A percentile compares a stretch with the other conserved stretches of the same genome.
Conservation (phyloP, 2,113 vertebrate species). For the Maccullochella peelii region DNA sequence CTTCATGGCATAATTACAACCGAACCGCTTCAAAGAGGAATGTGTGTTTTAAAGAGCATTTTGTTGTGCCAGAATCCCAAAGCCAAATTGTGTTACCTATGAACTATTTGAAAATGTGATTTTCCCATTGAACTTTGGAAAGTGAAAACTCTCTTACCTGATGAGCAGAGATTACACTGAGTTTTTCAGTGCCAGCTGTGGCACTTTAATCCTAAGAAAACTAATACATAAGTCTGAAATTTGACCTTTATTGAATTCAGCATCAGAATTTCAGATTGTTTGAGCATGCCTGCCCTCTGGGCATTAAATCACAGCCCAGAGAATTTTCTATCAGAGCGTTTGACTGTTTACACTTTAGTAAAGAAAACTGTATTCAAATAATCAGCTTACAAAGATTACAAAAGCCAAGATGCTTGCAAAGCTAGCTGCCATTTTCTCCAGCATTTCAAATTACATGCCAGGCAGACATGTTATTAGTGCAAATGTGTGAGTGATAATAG, state of each 20-base stretch:
- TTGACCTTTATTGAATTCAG: slow-evolving; percentile 26
- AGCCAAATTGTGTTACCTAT: slow-evolving; percentile 37
- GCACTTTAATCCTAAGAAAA: slow-evolving; percentile 40
- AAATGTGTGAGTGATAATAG: slow-evolving; percentile 38
- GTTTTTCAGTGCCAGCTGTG: background rate
- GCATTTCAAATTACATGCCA: slow-evolving; percentile 20
- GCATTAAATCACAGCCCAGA: slow-evolving; percentile 27
- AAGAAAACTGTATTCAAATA: slow-evolving; percentile 41
- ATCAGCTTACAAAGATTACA: slow-evolving; percentile 48
- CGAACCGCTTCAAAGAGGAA: slow-evolving; percentile 40
- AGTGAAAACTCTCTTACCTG: slow-evolving; percentile 1
- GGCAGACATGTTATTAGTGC: slow-evolving; percentile 39
- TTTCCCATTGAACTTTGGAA: slow-evolving; percentile 10
- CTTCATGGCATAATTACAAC: slow-evolving; percentile 30
- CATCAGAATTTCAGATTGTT: slow-evolving; percentile 35
- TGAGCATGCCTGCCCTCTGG: slow-evolving; percentile 16
- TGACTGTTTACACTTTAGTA: slow-evolving; percentile 70
- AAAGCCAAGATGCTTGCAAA: slow-evolving; percentile 49
- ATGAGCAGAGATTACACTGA: slow-evolving; percentile 12
- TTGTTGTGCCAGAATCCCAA: slow-evolving; percentile 30
- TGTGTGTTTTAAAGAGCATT: slow-evolving; percentile 41
- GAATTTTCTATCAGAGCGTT: slow-evolving; percentile 53
- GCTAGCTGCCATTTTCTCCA: slow-evolving; percentile 34
- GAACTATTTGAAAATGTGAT: slow-evolving; percentile 15
- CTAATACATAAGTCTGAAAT: slow-evolving; percentile 28